phyloP scores from a whole-genome alignment of 2,888 invertebrate species.

The Rambutsinella grinnellia region DNA sequence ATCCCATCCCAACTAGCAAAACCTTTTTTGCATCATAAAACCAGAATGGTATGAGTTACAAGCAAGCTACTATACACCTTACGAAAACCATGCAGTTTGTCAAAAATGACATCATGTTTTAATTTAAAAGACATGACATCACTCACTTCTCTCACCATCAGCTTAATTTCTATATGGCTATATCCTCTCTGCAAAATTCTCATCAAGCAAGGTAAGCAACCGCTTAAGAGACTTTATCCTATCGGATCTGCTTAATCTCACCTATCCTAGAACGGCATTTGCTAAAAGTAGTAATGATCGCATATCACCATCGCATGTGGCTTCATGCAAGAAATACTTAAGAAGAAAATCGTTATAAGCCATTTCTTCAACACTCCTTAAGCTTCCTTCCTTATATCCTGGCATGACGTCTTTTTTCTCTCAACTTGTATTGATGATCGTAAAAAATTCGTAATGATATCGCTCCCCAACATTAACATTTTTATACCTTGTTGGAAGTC shows the following conservation, averaged over 20 bases:
- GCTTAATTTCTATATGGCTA: not conserved
- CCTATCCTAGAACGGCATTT: not conserved
- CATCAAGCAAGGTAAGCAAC: slow-evolving; percentile 57
- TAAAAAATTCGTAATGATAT: no score
- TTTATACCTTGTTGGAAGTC: no score
- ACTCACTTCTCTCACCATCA: slow-evolving; percentile 34
- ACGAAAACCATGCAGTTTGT: slow-evolving; percentile 46
- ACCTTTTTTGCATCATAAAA: no score
- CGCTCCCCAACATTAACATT: no score
- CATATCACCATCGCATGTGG: slow-evolving; percentile 37
- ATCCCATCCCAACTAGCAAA: no score
- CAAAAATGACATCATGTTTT: slow-evolving; percentile 57
- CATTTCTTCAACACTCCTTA: no score
- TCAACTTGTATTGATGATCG: no score
- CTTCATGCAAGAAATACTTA: slow-evolving; percentile 1
- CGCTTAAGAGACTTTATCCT: slow-evolving; percentile 5
- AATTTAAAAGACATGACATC: slow-evolving; percentile 55
- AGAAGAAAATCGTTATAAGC: no score
- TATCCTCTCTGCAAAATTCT: no score
- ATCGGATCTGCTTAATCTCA: no score
- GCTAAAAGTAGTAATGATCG: slow-evolving; percentile 53
- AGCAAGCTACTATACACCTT: not conserved
- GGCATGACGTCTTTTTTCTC: no score
- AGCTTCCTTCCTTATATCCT: no score
- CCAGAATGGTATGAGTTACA: not conserved